Evolutionary conservation across 2,113 vertebrate species (phyloP).

Genomic region (Nothoprocta pentlandii): DNA sequence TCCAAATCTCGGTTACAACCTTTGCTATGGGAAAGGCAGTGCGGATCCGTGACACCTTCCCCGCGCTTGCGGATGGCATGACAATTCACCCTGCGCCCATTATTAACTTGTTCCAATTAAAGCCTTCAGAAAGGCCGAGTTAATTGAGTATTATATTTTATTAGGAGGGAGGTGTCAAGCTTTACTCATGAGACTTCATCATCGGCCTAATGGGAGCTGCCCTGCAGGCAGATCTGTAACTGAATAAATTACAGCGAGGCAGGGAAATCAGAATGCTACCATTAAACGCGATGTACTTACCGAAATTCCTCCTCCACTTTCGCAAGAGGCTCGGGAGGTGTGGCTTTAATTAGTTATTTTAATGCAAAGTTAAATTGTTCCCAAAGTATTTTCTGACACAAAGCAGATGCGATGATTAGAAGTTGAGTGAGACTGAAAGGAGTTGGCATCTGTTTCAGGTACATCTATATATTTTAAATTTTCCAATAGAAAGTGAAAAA

Average conservation of each 20-base stretch:
- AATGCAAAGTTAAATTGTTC: conserved; percentile 70
- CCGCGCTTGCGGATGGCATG: conserved; percentile 43
- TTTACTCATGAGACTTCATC: conserved; percentile 74
- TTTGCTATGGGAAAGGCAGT: conserved; percentile 31
- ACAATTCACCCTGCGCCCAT: conserved; percentile 66
- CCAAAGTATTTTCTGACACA: conserved; percentile 71
- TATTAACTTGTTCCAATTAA: conserved; percentile 73
- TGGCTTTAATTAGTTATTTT: conserved; percentile 74
- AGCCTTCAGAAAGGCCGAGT: conserved; percentile 68
- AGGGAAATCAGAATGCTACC: conserved; percentile 56
- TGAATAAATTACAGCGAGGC: conserved; percentile 59
- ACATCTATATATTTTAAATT: conserved; percentile 67
- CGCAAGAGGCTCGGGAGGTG: conserved; percentile 55
- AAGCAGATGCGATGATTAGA: conserved; percentile 73
- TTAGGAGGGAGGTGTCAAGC: conserved; percentile 73
- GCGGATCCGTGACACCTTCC: conserved; percentile 43
- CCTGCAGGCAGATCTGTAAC: conserved; percentile 34
- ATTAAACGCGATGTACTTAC: conserved; percentile 54
- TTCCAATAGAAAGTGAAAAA: conserved; percentile 63
- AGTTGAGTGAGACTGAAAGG: conserved; percentile 59
- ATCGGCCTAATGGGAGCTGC: conserved; percentile 64
- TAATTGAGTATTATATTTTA: conserved; percentile 74
- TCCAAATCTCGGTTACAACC: conserved; percentile 41
- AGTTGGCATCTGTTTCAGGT: conserved; percentile 59
- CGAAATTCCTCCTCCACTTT: conserved; percentile 64